These are phyloP conservation scores for Bursaphelenchus okinawaensis DNA, from an alignment of 2,888 invertebrate genomes.

Conservation along the genomic window DNA sequence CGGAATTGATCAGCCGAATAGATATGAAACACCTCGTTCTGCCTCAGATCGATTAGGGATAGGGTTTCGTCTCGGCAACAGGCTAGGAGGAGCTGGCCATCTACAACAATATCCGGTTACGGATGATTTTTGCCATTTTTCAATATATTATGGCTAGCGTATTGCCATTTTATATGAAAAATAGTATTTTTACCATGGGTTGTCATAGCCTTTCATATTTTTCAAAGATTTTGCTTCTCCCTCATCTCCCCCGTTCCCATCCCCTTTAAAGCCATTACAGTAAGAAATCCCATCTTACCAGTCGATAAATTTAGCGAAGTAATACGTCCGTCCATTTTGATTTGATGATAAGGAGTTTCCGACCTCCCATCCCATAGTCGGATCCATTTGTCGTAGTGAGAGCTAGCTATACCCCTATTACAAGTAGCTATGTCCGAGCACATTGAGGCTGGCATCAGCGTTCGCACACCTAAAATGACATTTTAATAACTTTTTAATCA, in stretches of 20 bases:
- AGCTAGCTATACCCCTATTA: slow-evolving; percentile 74
- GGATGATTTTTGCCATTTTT: no score
- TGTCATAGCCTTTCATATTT: no score
- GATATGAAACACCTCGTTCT: slow-evolving; percentile 81
- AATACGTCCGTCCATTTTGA: slow-evolving; percentile 78
- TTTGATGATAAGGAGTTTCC: slow-evolving; percentile 72
- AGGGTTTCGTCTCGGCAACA: slow-evolving; percentile 92
- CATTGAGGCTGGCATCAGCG: slow-evolving; percentile 49
- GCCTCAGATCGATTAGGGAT: slow-evolving; percentile 81
- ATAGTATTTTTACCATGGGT: slow-evolving; percentile 6
- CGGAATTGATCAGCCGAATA: slow-evolving; percentile 86
- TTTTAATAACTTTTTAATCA: no score
- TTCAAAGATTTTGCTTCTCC: no score
- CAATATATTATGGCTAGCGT: no score
- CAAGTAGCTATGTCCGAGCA: slow-evolving; percentile 38
- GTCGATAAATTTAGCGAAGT: slow-evolving; percentile 87
- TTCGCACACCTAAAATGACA: slow-evolving; percentile 35
- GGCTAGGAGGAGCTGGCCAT: slow-evolving; percentile 79
- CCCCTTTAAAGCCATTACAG: no score
- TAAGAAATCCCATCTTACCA: no score
- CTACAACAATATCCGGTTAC: slow-evolving; percentile 64
- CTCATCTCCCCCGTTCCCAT: no score
- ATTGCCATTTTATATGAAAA: no score
- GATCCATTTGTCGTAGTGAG: slow-evolving; percentile 93
- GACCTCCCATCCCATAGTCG: slow-evolving; percentile 86